Percentiles rank a stretch among this genome's conserved stretches.
Conservation (phyloP, 2,888 invertebrate genomes). For the Perdita meconis region DNA sequence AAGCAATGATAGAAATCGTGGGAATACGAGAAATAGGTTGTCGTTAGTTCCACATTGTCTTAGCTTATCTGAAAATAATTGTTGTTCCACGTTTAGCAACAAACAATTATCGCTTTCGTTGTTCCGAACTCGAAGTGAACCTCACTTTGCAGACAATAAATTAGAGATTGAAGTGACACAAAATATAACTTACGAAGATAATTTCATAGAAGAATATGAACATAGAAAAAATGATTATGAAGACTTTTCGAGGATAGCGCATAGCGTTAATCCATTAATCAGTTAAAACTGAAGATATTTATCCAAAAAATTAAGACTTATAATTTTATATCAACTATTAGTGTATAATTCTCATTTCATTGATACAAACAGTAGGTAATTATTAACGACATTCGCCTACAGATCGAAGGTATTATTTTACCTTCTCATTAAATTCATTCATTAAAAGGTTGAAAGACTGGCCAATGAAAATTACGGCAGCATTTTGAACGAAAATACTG, state of each 20-base stretch:
- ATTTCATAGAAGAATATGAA: constrained; percentile 75
- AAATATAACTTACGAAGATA: constrained; percentile 79
- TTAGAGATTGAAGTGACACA: constrained; percentile 79
- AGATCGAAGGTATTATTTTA: constrained; percentile 1
- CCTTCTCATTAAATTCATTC: constrained; percentile 6
- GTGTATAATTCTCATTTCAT: not conserved
- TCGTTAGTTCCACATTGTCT: constrained; percentile 64
- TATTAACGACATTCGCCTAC: not conserved
- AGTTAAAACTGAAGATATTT: constrained; percentile 42
- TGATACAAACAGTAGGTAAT: constrained; percentile 7
- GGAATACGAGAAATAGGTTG: constrained; percentile 41
- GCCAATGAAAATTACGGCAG: not conserved
- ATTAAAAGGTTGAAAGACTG: constrained; percentile 18
- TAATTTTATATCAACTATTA: constrained; percentile 16
- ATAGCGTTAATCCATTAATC: constrained; percentile 47
- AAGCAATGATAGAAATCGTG: constrained; percentile 26
- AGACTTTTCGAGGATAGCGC: constrained; percentile 54
- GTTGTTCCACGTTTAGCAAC: constrained; percentile 57
- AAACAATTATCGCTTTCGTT: constrained; percentile 67
- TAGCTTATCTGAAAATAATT: constrained; percentile 68
- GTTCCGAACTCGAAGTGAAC: constrained; percentile 79
- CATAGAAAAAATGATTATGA: constrained; percentile 51
- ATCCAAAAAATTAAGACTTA: not conserved
- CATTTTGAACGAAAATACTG: not conserved
- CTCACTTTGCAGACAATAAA: constrained; percentile 75